Evolutionary conservation across 1,140 invertebrate genomes (phyloP).

Genomic region (Polyergus mexicanus): DNA sequence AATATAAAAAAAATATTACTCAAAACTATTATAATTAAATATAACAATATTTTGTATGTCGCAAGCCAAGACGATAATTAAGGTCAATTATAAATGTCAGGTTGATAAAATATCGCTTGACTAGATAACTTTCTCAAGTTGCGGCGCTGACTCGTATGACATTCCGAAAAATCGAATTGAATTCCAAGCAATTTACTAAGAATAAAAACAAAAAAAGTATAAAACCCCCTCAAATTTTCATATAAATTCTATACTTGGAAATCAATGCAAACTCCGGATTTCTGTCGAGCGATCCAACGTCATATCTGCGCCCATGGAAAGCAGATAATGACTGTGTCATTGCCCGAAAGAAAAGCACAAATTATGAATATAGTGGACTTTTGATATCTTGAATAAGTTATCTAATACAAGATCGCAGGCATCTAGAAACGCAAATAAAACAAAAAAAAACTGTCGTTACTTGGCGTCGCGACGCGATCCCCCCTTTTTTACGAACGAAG

Average conservation of each 20-base stretch:
- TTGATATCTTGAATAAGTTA: conserved; percentile 4
- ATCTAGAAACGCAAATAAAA: background rate
- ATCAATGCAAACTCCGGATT: conserved; percentile 26
- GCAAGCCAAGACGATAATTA: conserved; percentile 23
- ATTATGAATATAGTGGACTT: background rate
- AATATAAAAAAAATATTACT: background rate
- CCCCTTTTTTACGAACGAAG: background rate
- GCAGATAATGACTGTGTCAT: conserved; percentile 9
- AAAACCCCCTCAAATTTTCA: background rate
- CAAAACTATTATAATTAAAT: conserved; percentile 3
- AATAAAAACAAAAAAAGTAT: background rate
- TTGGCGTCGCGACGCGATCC: conserved; percentile 32
- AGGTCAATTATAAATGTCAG: background rate
- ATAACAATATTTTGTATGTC: background rate
- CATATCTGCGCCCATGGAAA: conserved; percentile 41
- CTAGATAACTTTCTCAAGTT: background rate
- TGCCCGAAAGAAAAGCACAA: conserved; percentile 2
- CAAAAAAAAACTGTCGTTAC: conserved; percentile 16
- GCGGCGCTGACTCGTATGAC: background rate
- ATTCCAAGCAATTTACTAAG: background rate
- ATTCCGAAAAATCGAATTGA: conserved; percentile 12
- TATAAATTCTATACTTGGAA: background rate
- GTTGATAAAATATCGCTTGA: background rate
- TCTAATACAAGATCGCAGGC: background rate
- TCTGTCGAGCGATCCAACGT: background rate